Conservation (phyloP, 2,888 invertebrate species). For the Tubulanus polymorphus region DNA sequence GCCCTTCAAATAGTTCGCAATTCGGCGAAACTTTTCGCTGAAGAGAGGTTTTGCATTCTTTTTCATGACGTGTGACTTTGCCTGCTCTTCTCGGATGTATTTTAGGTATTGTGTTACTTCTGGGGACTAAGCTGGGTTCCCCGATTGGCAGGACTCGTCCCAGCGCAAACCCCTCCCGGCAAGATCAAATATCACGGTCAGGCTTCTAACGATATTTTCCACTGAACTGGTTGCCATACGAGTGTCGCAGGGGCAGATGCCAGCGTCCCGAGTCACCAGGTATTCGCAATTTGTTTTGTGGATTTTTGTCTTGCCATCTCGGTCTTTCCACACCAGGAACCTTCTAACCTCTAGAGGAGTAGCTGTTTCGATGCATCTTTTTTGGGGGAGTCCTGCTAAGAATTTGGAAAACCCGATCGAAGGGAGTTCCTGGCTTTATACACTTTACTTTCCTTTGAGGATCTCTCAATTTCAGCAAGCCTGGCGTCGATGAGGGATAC, state of each 20-base stretch:
- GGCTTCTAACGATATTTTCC: background rate
- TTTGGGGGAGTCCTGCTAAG: background rate
- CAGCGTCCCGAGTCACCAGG: background rate
- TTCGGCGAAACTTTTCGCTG: background rate
- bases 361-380: background rate
- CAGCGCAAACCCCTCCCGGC: conserved; percentile 2
- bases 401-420: no score
- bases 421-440: no score
- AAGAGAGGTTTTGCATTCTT: conserved; percentile 5
- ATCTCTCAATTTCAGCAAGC: no score
- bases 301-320: background rate
- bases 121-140: conserved; percentile 9
- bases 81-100: conserved; percentile 11
- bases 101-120: conserved; percentile 10
- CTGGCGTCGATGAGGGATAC: no score
- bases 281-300: background rate
- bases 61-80: conserved; percentile 8
- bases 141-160: background rate
- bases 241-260: background rate
- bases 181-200: background rate
- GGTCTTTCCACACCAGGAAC: conserved; percentile 5
- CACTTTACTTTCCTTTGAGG: no score
- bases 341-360: background rate
- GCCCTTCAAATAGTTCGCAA: background rate
- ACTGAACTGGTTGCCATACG: background rate